Evolutionary conservation across 2,113 vertebrate species (phyloP), one percentile per base, ranked within the genome.

Genomic region (Thamnaconus septentrionalis): DNA sequence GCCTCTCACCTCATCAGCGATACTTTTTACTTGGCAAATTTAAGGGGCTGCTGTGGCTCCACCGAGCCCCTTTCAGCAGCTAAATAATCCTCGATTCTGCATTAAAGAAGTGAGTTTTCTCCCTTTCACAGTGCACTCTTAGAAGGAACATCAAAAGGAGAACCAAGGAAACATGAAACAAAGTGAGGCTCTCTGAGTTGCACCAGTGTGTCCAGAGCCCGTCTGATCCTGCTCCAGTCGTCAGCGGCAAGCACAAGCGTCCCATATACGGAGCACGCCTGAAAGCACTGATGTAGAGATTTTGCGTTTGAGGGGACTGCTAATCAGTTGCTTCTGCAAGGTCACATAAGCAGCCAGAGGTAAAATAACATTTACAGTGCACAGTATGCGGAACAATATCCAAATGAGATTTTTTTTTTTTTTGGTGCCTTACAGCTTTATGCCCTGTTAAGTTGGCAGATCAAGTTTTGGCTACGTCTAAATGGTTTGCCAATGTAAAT

Each of bases 1-100:
- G 82, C 89, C 91, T 93, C 91, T 95, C 92, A 91, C 91, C 86
- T 93, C 93, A 80, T 94, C 92, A 94, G 93, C 90, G 90, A 86
- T 85, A 75, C 79, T 89, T 89, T 91, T 91, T 91, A 90, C 92
- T 92, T 93, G 93, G 91, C 77, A 87, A 91, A 88, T 91, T 91
- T 87, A 92, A 93, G 89, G 86, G 89, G 85, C 91, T 92, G 91
- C 91, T 90, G 91, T 91, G 87, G 92, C 88, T 89, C 89, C 87
- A 89, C 89, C 89, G 87, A 88, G 88, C 85, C 91, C 43, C 87
- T 93, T 94, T 93, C 91, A 92, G 92, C 88, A 91, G 78, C 90
- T 85, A 87, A 93, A 91, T 91, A 93, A 93, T 90, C 91, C 78
- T 80, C 83, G 84, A 89, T 92, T 91, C 88, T 85, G 89, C 87